phyloP scores from a whole-genome alignment of 2,797 vertebrate genomes.

The Tenualosa thibaudeaui region DNA sequence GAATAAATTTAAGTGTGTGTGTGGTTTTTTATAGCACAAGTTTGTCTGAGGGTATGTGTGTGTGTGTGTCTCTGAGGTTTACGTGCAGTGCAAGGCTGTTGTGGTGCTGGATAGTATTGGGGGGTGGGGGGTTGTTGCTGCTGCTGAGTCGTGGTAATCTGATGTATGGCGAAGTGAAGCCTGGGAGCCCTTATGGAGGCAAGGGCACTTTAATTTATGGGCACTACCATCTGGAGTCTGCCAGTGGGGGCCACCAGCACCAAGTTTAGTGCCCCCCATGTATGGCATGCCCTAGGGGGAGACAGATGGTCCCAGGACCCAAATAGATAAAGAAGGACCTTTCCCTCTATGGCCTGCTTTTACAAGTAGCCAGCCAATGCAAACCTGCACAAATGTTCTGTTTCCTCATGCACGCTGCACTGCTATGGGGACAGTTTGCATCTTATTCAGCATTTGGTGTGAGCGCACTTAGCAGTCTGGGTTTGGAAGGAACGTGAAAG shows the following conservation, averaged over 20 bases:
- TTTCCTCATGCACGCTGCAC: too few species aligned
- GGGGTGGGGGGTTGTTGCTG: slow-evolving; percentile 29
- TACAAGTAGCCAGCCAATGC: background rate
- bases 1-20: too few species aligned
- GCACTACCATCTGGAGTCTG: slow-evolving; percentile 52
- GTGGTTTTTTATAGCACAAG: too few species aligned
- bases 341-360: slow-evolving; percentile 36
- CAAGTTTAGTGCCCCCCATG: slow-evolving; percentile 74
- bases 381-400: background rate
- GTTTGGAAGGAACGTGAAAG: too few species aligned
- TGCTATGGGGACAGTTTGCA: too few species aligned
- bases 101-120: background rate
- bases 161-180: slow-evolving; percentile 59
- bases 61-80: slow-evolving; percentile 21
- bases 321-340: slow-evolving; percentile 54
- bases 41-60: background rate
- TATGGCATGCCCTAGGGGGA: slow-evolving; percentile 62
- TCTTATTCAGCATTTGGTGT: too few species aligned
- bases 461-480: too few species aligned
- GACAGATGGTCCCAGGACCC: slow-evolving; percentile 56
- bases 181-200: slow-evolving; percentile 47
- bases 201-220: slow-evolving; percentile 70
- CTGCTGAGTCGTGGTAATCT: slow-evolving; percentile 73
- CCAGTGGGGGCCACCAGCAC: slow-evolving; percentile 61
- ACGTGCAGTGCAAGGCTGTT: slow-evolving; percentile 47